Evolutionary conservation across 2,888 invertebrate species (phyloP).

Genomic region (Mellilla xanthometata): DNA sequence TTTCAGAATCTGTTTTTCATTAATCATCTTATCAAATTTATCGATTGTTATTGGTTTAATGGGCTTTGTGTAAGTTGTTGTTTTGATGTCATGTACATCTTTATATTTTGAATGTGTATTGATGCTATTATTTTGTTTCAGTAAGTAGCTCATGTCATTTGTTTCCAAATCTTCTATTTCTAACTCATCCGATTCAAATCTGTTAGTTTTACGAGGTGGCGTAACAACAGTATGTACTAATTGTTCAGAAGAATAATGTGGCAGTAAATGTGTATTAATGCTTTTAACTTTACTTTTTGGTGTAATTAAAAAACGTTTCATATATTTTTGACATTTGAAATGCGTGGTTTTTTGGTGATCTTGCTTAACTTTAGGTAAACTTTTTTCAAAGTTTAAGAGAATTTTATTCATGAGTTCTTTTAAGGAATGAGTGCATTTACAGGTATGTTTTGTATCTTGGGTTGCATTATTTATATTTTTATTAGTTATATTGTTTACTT

Average conservation of each 20-base stretch:
- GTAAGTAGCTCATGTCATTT: too few species aligned
- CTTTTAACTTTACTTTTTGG: too few species aligned
- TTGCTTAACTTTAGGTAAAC: slow-evolving; percentile 33
- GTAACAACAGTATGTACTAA: too few species aligned
- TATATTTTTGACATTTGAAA: slow-evolving; percentile 1
- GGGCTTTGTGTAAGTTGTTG: neutral
- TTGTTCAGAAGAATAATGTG: too few species aligned
- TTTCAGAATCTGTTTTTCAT: slow-evolving; percentile 9
- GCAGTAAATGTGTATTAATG: too few species aligned
- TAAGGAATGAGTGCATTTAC: slow-evolving; percentile 50
- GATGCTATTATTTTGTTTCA: too few species aligned
- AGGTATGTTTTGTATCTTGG: slow-evolving; percentile 19
- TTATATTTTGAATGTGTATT: too few species aligned
- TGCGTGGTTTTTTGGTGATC: neutral
- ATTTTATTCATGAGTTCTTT: slow-evolving; percentile 40
- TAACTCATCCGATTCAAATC: too few species aligned
- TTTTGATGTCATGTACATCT: neutral
- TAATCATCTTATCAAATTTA: slow-evolving; percentile 2
- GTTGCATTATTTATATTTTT: neutral
- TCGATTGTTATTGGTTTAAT: neutral
- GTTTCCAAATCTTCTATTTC: too few species aligned
- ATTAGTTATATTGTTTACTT: neutral
- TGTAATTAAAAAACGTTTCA: neutral
- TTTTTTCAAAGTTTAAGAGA: slow-evolving; percentile 43
- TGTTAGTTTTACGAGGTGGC: too few species aligned